Conservation (phyloP, 2,888 invertebrate genomes). For the Odiellus spinosus region DNA sequence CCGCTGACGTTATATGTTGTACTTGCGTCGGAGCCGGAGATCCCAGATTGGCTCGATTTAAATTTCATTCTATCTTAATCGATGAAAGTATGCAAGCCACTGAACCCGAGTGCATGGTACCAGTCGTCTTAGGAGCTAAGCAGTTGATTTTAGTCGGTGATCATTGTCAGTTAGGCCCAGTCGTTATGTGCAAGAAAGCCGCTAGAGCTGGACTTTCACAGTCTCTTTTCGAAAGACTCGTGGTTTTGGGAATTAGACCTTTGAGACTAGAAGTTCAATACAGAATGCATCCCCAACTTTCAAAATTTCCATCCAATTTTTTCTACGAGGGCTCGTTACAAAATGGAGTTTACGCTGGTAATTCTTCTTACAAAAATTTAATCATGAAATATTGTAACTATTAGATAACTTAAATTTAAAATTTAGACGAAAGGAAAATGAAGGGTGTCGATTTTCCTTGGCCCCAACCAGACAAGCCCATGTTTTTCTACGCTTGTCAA, state of each 20-base stretch:
- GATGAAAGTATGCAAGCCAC: conserved; percentile 97
- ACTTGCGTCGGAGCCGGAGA: conserved; percentile 99
- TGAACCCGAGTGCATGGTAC: conserved; percentile 97
- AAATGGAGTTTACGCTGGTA: conserved; percentile 85
- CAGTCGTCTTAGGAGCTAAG: conserved; percentile 90
- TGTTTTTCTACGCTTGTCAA: conserved; percentile 97
- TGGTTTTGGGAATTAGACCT: conserved; percentile 90
- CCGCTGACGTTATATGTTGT: conserved; percentile 97
- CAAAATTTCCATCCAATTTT: conserved; percentile 95
- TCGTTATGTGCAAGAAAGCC: conserved; percentile 98
- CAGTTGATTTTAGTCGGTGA: conserved; percentile 96
- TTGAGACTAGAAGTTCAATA: conserved; percentile 95
- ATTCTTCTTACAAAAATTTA: conserved; percentile 11
- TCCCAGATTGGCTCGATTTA: conserved; percentile 73
- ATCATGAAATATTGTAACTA: not conserved
- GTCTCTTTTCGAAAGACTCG: conserved; percentile 89
- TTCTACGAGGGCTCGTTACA: conserved; percentile 98
- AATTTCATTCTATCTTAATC: conserved; percentile 89
- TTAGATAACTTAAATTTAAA: not conserved
- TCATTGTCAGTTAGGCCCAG: conserved; percentile 96
- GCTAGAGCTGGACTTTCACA: conserved; percentile 92
- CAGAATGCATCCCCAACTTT: conserved; percentile 96
- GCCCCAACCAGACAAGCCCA: conserved; percentile 89
- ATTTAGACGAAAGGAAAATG: conserved; percentile 65
- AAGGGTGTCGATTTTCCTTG: conserved; percentile 90